Evolutionary conservation across 2,888 invertebrate species (phyloP), one percentile per base, ranked within the genome.

Genomic region (Dromius quadrimaculatus): DNA sequence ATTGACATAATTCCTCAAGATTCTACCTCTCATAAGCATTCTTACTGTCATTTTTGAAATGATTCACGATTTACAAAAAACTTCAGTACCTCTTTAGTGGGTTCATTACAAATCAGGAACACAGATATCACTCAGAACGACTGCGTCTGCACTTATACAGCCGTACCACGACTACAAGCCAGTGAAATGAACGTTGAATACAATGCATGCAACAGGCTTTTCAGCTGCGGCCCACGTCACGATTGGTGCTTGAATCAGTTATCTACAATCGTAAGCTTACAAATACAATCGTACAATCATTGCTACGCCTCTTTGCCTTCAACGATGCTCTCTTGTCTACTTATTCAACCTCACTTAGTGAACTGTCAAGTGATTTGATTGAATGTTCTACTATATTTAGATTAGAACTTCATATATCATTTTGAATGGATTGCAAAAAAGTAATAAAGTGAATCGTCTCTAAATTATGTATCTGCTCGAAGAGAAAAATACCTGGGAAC

Each of bases 171-270:
- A 20, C 11, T n/a, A 34, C 5, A 47, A 17, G 15, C 23, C 28
- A 63, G 23, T 43, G 11, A 63, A 63, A 43, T 28, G 45, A 63
- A 45, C 45, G 28, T 63, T 63, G 63, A 63, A 45, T 62, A 62
- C 62, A 62, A 62, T 63, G 43, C 41, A 63, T 63, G 63, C 63
- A 63, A 63, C 63, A 63, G 63, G 63, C 63, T 43, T 63, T 63
- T 28, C 38, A 41, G 15, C 20, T 19, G 17, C 28, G 15, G 28
- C 63, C 41, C 28, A 43, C 63, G 43, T 62, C 41, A 20, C 22
- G 38, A 62, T 62, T n/a, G n/a, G n/a, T n/a, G n/a, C n/a, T 41
- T 57, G 59, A 59, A 20, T 38, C 41, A 22, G 17, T 63, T 63
- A 63, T 63, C 63, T 63, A 23, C 4, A 23, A 63, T 63, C 63